Evolutionary conservation across 2,888 invertebrate genomes (phyloP).

Genomic region (Callosobruchus maculatus): DNA sequence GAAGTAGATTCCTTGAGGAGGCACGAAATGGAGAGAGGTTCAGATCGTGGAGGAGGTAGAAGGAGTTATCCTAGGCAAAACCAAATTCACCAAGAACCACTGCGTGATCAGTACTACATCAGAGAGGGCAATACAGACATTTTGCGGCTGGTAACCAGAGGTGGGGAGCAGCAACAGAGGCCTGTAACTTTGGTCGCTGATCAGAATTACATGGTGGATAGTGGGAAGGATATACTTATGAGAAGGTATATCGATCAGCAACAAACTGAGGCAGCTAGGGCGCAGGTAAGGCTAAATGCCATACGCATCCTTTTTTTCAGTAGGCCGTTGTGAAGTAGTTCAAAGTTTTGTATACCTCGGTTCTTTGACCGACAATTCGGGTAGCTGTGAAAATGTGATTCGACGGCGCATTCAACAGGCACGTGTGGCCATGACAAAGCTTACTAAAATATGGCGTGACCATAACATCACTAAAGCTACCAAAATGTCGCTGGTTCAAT

Average conservation of each 20-base stretch:
- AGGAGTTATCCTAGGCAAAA: constrained; percentile 28
- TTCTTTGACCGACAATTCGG: too few relatives aligned
- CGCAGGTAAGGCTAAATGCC: constrained; percentile 14
- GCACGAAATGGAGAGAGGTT: constrained; percentile 75
- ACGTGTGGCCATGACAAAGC: too few relatives aligned
- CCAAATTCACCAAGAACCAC: constrained; percentile 49
- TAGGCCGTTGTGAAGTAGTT: too few relatives aligned
- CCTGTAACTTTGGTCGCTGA: constrained; percentile 43
- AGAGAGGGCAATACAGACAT: constrained; percentile 85
- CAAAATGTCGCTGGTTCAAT: too few relatives aligned
- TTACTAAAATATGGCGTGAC: too few relatives aligned
- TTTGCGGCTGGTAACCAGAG: constrained; percentile 69
- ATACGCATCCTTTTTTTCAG: too few relatives aligned
- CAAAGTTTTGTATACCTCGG: too few relatives aligned
- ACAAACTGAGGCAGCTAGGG: constrained; percentile 36
- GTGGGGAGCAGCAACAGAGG: constrained; percentile 46
- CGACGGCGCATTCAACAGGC: too few relatives aligned
- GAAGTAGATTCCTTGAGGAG: constrained; percentile 69
- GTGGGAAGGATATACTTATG: constrained; percentile 81
- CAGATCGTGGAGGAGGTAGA: constrained; percentile 54
- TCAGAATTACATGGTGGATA: constrained; percentile 55
- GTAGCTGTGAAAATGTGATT: too few relatives aligned
- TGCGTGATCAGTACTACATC: constrained; percentile 63
- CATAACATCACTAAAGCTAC: too few relatives aligned
- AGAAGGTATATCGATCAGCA: constrained; percentile 82